Base-by-base conservation (phyloP, 1,140 invertebrate genomes). In the Pentalonia nigronervosa region DNA sequence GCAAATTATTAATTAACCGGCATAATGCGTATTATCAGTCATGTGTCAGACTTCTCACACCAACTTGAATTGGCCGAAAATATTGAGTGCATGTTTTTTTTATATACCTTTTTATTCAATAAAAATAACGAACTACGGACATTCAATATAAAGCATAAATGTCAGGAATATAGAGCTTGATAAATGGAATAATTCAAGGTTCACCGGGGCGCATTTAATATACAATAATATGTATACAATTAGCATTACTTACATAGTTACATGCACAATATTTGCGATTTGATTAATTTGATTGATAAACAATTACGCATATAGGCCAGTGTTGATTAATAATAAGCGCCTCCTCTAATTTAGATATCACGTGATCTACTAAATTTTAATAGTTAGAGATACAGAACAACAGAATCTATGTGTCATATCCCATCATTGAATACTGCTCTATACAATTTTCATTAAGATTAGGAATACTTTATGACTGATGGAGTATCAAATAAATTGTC, bases 281-380 rank as follows among this genome's bases (percentile, higher is more conserved):
- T 14, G 20, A 90, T 67, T 60, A 90, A 90, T 30, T 45, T n/a
- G 89, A 60, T 67, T 90, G 17, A 41, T 89, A 25, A 89, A 45
- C 89, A 67, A 47, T 90, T 90, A 45, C 25, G 23, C 50, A 41
- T 89, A 1, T 89, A 56, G 23, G 34, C 23, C 34, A 60, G 30
- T 45, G 25, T 45, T 90, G 30, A 90, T 90, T 45, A 60, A 25
- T 45, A 41, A 60, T 30, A 60, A 90, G 23, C 17, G 6, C 36
- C 36, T 67, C n/a, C 36, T 90, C 25, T 90, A 90, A 90, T 67
- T 11, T 45, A 90, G 25, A n/a, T 7, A 67, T 90, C 89, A 90
- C 89, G 56, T 90, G 89, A 67, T 90, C 30, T 67, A 6, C 36
- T 45, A 36, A 90, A 90, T 67, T 90, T 90, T 45, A 67, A 56